Evolutionary conservation across 2,888 invertebrate species (phyloP).

Genomic region (Ophioninae sp.): DNA sequence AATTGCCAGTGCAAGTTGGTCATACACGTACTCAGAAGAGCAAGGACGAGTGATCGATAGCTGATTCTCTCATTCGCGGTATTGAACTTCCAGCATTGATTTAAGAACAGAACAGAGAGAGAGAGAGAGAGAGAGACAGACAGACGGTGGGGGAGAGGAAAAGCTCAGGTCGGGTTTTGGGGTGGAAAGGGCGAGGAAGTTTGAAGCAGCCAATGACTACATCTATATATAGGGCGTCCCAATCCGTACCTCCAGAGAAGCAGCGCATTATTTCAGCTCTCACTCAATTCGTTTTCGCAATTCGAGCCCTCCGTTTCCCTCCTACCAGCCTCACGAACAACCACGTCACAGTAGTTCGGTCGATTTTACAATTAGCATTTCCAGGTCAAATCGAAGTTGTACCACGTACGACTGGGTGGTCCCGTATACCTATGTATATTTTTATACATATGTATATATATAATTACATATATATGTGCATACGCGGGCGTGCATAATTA

Average conservation of each 20-base stretch:
- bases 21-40: background rate
- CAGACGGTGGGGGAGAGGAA: background rate
- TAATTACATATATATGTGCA: constrained; percentile 32
- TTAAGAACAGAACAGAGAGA: constrained; percentile 26
- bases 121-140: background rate
- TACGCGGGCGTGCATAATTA: constrained; percentile 76
- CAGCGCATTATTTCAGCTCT: constrained; percentile 48
- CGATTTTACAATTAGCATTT: constrained; percentile 79
- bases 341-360: constrained; percentile 51
- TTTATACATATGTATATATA: constrained; percentile 59
- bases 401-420: constrained; percentile 34
- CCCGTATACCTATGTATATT: constrained; percentile 40
- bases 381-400: constrained; percentile 73
- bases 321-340: constrained; percentile 25
- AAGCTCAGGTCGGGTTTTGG: background rate
- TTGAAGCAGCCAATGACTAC: constrained; percentile 18
- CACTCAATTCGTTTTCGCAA: constrained; percentile 36
- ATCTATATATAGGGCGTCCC: background rate
- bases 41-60: constrained; percentile 55
- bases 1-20: constrained; percentile 15
- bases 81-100: constrained; percentile 60
- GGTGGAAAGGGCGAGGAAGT: constrained; percentile 1
- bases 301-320: constrained; percentile 23
- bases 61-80: constrained; percentile 36
- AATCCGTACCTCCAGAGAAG: constrained; percentile 34